A percentile compares a stretch with the other conserved stretches of the same genome.
Conservation (phyloP, 2,888 invertebrate genomes). For the Pyrrhosoma nymphula region DNA sequence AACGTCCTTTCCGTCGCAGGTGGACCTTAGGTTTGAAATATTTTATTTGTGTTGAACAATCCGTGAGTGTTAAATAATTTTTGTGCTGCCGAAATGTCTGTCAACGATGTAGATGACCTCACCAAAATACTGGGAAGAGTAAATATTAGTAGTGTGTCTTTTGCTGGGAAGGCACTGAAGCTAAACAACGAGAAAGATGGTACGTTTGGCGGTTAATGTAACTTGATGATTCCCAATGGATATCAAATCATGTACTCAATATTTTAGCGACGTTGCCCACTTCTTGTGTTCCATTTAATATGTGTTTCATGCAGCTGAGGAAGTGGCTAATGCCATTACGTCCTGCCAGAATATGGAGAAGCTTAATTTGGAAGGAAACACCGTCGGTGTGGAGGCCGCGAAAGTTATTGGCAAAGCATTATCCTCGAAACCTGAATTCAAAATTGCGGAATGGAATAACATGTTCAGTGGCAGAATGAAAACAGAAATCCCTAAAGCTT, state of each 20-base stretch:
- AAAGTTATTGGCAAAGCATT: slow-evolving; percentile 90
- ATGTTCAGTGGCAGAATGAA: slow-evolving; percentile 98
- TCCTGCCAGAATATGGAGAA: slow-evolving; percentile 84
- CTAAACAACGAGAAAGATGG: slow-evolving; percentile 90
- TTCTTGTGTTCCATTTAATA: neutral
- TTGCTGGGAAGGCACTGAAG: slow-evolving; percentile 89
- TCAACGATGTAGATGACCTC: slow-evolving; percentile 72
- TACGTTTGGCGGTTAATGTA: slow-evolving; percentile 77
- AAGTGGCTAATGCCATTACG: slow-evolving; percentile 88
- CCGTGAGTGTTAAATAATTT: neutral
- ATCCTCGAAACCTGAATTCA: slow-evolving; percentile 87
- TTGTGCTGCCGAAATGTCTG: slow-evolving; percentile 43
- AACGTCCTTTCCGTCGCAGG: neutral
- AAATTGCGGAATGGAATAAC: slow-evolving; percentile 94
- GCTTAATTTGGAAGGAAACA: slow-evolving; percentile 94
- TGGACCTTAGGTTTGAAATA: neutral
- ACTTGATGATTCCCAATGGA: slow-evolving; percentile 25
- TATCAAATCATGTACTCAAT: neutral
- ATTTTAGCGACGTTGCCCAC: neutral
- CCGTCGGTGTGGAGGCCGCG: slow-evolving; percentile 94
- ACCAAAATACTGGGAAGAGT: slow-evolving; percentile 74
- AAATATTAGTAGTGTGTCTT: slow-evolving; percentile 84
- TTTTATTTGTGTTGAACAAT: neutral
- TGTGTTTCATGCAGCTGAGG: slow-evolving; percentile 81
- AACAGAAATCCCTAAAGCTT: slow-evolving; percentile 94